These are phyloP conservation scores for Brachyopa scutellaris DNA, from an alignment of 2,888 invertebrate species.

Conservation along the genomic window DNA sequence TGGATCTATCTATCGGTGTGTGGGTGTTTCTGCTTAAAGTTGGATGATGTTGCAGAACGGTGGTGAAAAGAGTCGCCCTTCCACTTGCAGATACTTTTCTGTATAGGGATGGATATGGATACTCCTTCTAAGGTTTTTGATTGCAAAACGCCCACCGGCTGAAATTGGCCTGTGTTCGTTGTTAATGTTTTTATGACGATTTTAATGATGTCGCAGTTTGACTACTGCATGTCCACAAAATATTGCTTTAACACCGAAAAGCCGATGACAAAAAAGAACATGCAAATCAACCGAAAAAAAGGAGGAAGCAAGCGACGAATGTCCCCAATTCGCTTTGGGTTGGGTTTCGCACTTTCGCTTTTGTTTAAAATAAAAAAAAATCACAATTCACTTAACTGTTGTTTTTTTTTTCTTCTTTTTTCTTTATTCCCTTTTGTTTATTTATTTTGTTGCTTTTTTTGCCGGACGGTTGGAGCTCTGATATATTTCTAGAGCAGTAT, in stretches of 20 bases:
- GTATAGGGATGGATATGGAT: background rate
- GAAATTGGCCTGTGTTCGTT: conserved; percentile 20
- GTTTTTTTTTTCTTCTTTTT: background rate
- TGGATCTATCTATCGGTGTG: conserved; percentile 10
- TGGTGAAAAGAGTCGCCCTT: conserved; percentile 27
- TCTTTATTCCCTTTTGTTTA: conserved; percentile 28
- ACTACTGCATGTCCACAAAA: conserved; percentile 4
- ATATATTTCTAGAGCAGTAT: conserved; percentile 29
- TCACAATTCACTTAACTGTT: conserved; percentile 29
- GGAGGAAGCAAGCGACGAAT: background rate
- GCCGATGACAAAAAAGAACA: conserved; percentile 34
- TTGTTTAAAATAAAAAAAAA: conserved; percentile 6
- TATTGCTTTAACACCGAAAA: conserved; percentile 9
- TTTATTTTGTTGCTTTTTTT: conserved; percentile 27
- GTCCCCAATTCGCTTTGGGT: conserved; percentile 39
- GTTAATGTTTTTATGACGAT: background rate
- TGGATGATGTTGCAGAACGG: conserved; percentile 13
- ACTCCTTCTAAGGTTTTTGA: background rate
- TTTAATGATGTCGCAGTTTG: background rate
- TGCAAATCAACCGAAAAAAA: conserved; percentile 21
- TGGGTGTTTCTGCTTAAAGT: conserved; percentile 22
- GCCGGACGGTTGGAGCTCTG: conserved; percentile 23
- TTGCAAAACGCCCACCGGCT: conserved; percentile 61
- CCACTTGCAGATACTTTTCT: conserved; percentile 6
- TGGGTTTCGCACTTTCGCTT: conserved; percentile 63